Evolutionary conservation across 2,888 invertebrate species (phyloP).

Genomic region (Troides aeacus): DNA sequence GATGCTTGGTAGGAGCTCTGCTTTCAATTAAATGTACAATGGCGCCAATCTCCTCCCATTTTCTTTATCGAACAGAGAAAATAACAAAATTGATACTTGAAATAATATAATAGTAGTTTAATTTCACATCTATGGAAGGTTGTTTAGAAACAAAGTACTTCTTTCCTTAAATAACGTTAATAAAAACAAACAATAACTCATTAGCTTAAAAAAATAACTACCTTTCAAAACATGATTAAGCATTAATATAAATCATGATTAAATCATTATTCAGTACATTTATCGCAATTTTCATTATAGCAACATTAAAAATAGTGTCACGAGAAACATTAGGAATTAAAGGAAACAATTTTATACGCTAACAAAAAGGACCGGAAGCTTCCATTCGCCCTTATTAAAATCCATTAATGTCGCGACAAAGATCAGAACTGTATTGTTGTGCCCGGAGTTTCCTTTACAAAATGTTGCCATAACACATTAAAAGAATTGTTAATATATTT

Average conservation of each 20-base stretch:
- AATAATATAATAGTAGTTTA: neutral
- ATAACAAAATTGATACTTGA: neutral
- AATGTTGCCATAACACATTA: neutral
- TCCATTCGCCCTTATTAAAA: slow-evolving; percentile 1
- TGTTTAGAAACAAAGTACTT: neutral
- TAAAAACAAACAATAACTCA: too few species aligned
- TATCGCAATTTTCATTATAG: neutral
- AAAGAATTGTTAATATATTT: neutral
- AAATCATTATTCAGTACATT: neutral
- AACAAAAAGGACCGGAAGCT: neutral
- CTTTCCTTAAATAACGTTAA: too few species aligned
- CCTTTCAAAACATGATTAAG: too few species aligned
- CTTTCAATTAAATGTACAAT: slow-evolving; percentile 1
- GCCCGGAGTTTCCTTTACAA: neutral
- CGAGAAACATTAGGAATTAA: neutral
- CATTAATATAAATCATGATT: too few species aligned
- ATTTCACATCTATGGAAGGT: neutral
- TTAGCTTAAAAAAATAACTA: too few species aligned
- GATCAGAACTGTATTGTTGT: neutral
- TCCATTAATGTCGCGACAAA: neutral
- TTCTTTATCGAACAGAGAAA: neutral
- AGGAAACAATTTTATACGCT: neutral
- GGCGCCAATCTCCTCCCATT: neutral
- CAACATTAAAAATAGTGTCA: neutral
- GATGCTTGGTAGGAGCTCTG: neutral